Percentiles rank a stretch among this genome's conserved stretches.
Conservation (phyloP, 2,113 vertebrate species). For the Oophaga pumilio region DNA sequence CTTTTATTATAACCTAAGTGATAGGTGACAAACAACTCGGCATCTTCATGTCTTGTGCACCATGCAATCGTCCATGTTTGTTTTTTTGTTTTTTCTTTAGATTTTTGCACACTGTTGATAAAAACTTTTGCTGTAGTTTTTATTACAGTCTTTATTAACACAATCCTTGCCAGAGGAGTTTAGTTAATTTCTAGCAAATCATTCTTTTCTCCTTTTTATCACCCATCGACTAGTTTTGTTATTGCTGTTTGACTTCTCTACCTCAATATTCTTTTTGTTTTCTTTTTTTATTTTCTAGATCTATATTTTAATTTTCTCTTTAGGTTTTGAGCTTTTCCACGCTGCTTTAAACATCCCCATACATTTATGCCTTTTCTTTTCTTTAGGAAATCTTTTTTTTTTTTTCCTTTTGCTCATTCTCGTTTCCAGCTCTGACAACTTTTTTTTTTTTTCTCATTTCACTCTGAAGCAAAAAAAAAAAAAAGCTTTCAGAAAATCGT, state of each 20-base stretch:
- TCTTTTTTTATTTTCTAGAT: not conserved
- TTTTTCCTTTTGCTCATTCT: constrained; percentile 68
- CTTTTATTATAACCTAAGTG: not conserved
- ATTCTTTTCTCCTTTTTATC: not conserved
- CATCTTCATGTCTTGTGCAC: not conserved
- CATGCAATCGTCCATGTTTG: not conserved
- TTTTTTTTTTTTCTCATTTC: constrained; percentile 75
- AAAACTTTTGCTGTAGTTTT: not conserved
- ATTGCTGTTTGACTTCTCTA: constrained; percentile 11
- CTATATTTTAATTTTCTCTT: not conserved
- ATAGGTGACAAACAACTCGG: not conserved
- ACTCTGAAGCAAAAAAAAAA: not conserved
- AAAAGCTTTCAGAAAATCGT: not conserved
- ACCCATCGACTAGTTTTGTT: constrained; percentile 7
- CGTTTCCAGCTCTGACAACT: constrained; percentile 81
- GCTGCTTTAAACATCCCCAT: constrained; percentile 13
- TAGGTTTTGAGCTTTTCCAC: constrained; percentile 4
- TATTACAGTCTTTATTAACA: not conserved
- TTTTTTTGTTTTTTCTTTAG: not conserved
- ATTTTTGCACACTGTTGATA: not conserved
- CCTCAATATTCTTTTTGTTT: not conserved
- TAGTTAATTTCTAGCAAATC: not conserved
- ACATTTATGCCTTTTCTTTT: constrained; percentile 68
- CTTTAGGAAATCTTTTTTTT: constrained; percentile 79
- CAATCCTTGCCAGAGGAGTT: not conserved